phyloP scores from a whole-genome alignment of 1,140 invertebrate genomes.

The Sesamia nonagrioides region DNA sequence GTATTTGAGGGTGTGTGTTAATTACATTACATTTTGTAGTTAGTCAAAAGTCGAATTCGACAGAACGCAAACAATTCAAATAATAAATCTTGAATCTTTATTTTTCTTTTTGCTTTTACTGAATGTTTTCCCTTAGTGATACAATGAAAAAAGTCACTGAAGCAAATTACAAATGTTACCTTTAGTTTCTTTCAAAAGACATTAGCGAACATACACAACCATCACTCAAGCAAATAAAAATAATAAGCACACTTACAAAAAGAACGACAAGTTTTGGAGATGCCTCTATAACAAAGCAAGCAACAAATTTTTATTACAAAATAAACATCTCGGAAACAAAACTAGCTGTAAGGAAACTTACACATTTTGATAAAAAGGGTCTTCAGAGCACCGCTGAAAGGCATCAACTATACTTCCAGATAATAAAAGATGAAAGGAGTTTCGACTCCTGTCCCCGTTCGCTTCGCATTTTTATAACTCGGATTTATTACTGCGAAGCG shows the following conservation, averaged over 20 bases:
- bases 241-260: background rate
- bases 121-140: too few species aligned
- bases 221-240: background rate
- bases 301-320: constrained; percentile 15
- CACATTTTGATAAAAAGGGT: constrained; percentile 41
- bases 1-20: too few species aligned
- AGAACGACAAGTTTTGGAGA: background rate
- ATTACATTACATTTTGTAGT: too few species aligned
- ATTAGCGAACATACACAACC: background rate
- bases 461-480: constrained; percentile 59
- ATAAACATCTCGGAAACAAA: constrained; percentile 9
- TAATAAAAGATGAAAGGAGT: constrained; percentile 55
- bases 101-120: too few species aligned
- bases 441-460: constrained; percentile 45
- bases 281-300: background rate
- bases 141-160: background rate
- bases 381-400: constrained; percentile 33
- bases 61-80: too few species aligned
- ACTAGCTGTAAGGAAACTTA: constrained; percentile 13
- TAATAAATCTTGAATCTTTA: too few species aligned
- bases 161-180: background rate
- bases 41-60: too few species aligned
- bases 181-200: background rate
- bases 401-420: constrained; percentile 48
- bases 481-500: constrained; percentile 60